These are phyloP conservation scores for Pardosa pseudoannulata DNA, from an alignment of 2,888 invertebrate species.

Conservation along the genomic window DNA sequence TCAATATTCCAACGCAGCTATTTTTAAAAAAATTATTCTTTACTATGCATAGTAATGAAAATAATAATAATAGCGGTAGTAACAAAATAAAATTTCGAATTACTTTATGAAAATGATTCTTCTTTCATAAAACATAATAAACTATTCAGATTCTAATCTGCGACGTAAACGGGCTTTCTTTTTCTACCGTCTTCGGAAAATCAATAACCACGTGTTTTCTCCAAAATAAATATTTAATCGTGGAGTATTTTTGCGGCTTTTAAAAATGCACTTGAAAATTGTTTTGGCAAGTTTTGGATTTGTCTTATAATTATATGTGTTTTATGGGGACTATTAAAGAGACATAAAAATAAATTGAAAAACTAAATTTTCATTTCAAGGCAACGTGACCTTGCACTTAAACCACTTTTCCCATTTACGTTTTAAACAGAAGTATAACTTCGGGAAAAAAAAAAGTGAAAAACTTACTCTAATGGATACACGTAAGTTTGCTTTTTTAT, in stretches of 20 bases:
- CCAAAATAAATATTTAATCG: slow-evolving; percentile 10
- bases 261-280: background rate
- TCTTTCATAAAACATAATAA: slow-evolving; percentile 6
- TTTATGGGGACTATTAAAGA: too few species aligned
- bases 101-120: slow-evolving; percentile 6
- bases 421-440: too few species aligned
- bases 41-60: background rate
- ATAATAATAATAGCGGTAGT: slow-evolving; percentile 1
- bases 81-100: slow-evolving; percentile 7
- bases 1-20: too few species aligned
- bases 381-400: too few species aligned
- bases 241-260: background rate
- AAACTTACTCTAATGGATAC: too few species aligned
- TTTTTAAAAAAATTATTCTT: too few species aligned
- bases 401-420: too few species aligned
- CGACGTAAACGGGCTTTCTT: background rate
- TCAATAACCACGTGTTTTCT: slow-evolving; percentile 8
- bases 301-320: background rate
- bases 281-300: background rate
- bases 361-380: too few species aligned
- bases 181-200: slow-evolving; percentile 6
- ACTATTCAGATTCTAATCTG: slow-evolving; percentile 17
- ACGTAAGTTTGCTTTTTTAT: too few species aligned
- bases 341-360: too few species aligned
- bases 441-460: too few species aligned